Evolutionary conservation across 2,113 vertebrate species (phyloP), one percentile per base, ranked within the genome.

Genomic region (Catharus bicknelli): DNA sequence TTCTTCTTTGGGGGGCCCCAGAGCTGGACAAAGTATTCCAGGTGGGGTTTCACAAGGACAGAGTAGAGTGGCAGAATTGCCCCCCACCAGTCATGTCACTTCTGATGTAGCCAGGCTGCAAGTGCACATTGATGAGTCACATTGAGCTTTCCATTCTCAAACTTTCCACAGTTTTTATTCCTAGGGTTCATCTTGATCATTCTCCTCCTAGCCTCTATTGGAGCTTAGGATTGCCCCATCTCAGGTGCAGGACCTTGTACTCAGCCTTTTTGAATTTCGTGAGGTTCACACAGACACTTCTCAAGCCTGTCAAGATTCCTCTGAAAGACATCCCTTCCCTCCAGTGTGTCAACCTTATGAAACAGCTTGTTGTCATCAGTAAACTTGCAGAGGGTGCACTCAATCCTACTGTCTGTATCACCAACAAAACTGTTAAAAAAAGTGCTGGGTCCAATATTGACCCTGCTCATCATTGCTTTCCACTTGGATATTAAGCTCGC

Each of bases 61-160:
- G 61, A 69, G 4, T 6, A 42, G 27, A 78, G 50, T 1, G 5
- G 48, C 2, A 76, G 38, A 81, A 43, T 54, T 3, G 1, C 11
- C 10, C 38, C 88, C 30, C 30, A 16, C 23, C 0, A 0, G 11
- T 30, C 30, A 34, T 14, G 13, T 13, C 18, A 11, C 26, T 57
- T 64, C 27, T 75, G 38, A 15, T 5, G 11, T 10, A 62, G 20
- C 16, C 23, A 25, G 10, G 20, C 20, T 51, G 26, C 20, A 43
- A 57, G 30, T 11, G 26, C 8, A 9, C 20, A 25, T 13, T 26
- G 36, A 29, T 16, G 25, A 66, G 34, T 21, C 25, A 61, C 26
- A 61, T 7, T 53, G 47, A 43, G 20, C 4, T 72, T 61, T 70
- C 53, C 25, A 43, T 43, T 8, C 13, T 25, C 25, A 51, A 51